Base-by-base conservation (phyloP, 2,113 vertebrate species). In the Felis catus region DNA sequence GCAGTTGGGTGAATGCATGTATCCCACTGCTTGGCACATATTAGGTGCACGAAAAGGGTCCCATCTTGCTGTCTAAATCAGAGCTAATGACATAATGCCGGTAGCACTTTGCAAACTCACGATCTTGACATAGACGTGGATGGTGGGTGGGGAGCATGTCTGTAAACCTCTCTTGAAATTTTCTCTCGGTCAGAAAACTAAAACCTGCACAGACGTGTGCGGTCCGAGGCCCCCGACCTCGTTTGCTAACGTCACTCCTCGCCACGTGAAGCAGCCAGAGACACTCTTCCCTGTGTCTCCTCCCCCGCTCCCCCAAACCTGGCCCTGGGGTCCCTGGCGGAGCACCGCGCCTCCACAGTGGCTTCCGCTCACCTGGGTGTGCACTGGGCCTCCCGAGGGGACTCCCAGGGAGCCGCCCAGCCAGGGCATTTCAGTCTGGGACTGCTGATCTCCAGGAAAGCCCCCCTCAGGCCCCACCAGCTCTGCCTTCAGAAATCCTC, bases 111-210 rank as follows among this genome's bases (percentile, higher is more conserved):
- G 18, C n/a, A 90, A 36, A 91, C 39, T 89, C 84, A 80, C 80
- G 63, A 84, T 53, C 55, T 89, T 58, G 61, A 71, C 79, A 39
- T 14, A 45, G 58, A 87, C 63, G 15, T 45, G 36, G 76, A 7
- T 58, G 71, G 61, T 66, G 23, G n/a, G 41, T 51, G 51, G 36
- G 8, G 16, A 84, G 4, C 1, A 7, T 94, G 31, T 73, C 36
- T 87, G 12, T 55, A 96, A 96, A 92, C 48, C 81, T 88, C 53
- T 61, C 36, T 51, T 45, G 39, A 88, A 63, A 83, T n/a, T 81
- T n/a, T 80, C 36, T 94, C 55, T 93, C 88, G 55, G 10, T 88
- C 65, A 81, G 48, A 66, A 95, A 86, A 21, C 48, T 51, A 33
- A 74, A 89, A 92, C 16, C 66, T 95, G 70, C n/a, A 39, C 63